phyloP scores from a whole-genome alignment of 2,113 vertebrate species.

The Notothenia rossii region DNA sequence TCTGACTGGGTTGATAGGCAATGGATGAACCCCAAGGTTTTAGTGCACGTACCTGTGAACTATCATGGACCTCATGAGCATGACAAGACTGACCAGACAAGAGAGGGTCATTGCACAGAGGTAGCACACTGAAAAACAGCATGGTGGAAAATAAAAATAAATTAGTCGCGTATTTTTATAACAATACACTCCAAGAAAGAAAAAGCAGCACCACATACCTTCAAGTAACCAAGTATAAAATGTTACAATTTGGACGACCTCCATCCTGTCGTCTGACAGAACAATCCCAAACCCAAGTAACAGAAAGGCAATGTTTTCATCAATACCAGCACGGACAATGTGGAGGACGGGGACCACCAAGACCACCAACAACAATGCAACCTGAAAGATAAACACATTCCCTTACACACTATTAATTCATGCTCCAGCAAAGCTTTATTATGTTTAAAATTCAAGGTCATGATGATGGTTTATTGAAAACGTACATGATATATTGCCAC shows the following conservation, averaged over 20 bases:
- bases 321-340: conserved; percentile 87
- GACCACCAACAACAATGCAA: conserved; percentile 86
- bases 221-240: conserved; percentile 91
- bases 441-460: neutral
- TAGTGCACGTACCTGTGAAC: conserved; percentile 86
- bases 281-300: conserved; percentile 89
- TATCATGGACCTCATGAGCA: conserved; percentile 87
- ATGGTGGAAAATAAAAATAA: neutral
- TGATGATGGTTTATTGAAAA: neutral
- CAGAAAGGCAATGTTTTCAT: conserved; percentile 88
- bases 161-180: neutral
- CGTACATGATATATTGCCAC: conserved; percentile 91
- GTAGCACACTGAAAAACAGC: conserved; percentile 87
- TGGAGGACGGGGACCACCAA: conserved; percentile 86
- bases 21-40: neutral
- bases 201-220: conserved; percentile 77
- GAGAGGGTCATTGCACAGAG: conserved; percentile 87
- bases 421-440: neutral
- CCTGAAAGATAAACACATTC: conserved; percentile 68
- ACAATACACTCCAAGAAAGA: neutral
- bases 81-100: conserved; percentile 84
- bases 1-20: neutral
- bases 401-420: neutral
- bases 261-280: conserved; percentile 87
- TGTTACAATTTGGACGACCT: conserved; percentile 86